Conservation (phyloP, 2,797 vertebrate genomes). For the Cyprinodon diabolis region DNA sequence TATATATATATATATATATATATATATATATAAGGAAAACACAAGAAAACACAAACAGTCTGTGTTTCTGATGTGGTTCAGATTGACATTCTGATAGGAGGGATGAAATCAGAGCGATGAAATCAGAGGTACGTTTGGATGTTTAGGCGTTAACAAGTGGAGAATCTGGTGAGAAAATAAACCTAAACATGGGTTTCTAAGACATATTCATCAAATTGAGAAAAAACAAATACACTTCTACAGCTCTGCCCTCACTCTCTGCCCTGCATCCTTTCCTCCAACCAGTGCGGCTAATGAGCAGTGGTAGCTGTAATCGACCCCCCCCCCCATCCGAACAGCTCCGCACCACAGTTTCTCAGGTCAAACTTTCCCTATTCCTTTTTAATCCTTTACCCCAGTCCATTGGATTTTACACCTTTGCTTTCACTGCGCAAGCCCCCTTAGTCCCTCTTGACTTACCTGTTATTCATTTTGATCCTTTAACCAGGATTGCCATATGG, state of each 20-base stretch:
- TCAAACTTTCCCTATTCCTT: slow-evolving; percentile 69
- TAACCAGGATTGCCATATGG: too few relatives aligned
- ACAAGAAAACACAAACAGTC: neutral
- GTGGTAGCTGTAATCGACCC: slow-evolving; percentile 61
- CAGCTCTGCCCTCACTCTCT: slow-evolving; percentile 1
- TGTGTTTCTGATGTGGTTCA: too few relatives aligned
- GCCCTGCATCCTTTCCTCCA: neutral
- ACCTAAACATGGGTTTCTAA: neutral
- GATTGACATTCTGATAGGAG: too few relatives aligned
- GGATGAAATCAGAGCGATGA: too few relatives aligned
- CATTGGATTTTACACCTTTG: neutral
- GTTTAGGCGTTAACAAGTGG: neutral
- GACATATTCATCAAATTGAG: neutral
- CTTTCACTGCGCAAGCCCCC: neutral
- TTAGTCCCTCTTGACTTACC: neutral
- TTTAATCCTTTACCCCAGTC: slow-evolving; percentile 57
- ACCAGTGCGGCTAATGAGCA: slow-evolving; percentile 25
- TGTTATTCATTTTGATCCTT: neutral
- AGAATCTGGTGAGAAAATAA: neutral
- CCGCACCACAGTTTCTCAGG: slow-evolving; percentile 67
- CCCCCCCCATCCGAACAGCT: slow-evolving; percentile 18
- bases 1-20: too few relatives aligned
- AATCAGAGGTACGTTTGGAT: too few relatives aligned
- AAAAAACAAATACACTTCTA: neutral
- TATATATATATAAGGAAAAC: neutral